A percentile compares a stretch with the other conserved stretches of the same genome.
Conservation (phyloP, 2,797 vertebrate genomes). For the Onychomys torridus region DNA sequence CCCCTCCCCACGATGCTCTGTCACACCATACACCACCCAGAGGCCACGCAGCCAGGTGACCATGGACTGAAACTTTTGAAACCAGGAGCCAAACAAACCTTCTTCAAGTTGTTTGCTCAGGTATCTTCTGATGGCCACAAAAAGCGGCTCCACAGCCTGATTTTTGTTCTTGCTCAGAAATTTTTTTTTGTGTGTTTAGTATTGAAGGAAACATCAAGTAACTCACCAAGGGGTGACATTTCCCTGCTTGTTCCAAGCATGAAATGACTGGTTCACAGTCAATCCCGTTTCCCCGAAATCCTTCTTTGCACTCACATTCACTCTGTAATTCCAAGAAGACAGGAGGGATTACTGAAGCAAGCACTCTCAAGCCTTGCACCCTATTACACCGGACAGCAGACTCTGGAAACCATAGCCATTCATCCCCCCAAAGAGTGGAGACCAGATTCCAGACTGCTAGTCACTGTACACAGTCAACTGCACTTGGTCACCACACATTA, state of each 20-base stretch:
- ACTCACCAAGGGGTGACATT: slow-evolving; percentile 94
- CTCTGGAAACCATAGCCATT: neutral
- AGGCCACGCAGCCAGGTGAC: neutral
- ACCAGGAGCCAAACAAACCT: neutral
- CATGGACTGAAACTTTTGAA: neutral
- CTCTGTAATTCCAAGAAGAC: slow-evolving; percentile 87
- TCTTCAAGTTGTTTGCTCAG: neutral
- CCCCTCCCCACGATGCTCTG: neutral
- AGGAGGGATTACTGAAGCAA: neutral
- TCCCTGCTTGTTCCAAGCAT: slow-evolving; percentile 89
- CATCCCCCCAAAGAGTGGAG: neutral
- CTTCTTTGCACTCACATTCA: slow-evolving; percentile 93
- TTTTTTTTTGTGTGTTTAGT: neutral
- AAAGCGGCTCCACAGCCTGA: neutral
- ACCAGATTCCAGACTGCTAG: too few species aligned
- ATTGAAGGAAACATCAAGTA: slow-evolving; percentile 23
- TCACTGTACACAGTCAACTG: neutral
- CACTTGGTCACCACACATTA: neutral
- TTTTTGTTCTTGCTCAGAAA: neutral
- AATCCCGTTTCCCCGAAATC: slow-evolving; percentile 92
- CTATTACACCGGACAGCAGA: accelerated
- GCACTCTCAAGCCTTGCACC: neutral
- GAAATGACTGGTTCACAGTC: slow-evolving; percentile 91
- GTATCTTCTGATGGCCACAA: neutral
- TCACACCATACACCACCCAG: neutral